Evolutionary conservation across 2,113 vertebrate genomes (phyloP), one percentile per base, ranked within the genome.

Genomic region (Lichenostomus cassidix): DNA sequence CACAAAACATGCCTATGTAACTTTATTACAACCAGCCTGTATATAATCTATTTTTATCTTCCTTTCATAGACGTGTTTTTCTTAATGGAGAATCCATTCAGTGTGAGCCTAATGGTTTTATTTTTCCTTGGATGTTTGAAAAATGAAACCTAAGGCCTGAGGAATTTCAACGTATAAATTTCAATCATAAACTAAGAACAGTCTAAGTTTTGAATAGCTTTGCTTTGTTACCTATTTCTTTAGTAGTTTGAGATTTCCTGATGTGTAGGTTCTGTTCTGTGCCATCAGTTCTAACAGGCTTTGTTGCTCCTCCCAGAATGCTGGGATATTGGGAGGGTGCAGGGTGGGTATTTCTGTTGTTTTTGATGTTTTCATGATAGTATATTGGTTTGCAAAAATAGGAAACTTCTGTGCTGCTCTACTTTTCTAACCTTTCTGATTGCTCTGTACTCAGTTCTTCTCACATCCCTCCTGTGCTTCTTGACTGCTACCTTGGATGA

Each of bases 391-490:
- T 95, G 65, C 28, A 91, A 46, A 64, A 56, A 37, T 0, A 63
- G 28, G 29, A 17, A 71, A 52, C 31, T 75, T 44, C 17, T 53
- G 33, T 82, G 28, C 74, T 71, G 44, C 41, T 94, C 15, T 23
- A 7, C 68, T 87, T 84, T 87, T 55, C 70, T 91, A 91, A 94
- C 73, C 23, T 90, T 85, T 92, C 70, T 85, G 41, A 56, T 95
- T 89, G 78, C 67, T 96, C 49, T 85, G 35, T 87, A 79, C 78
- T 92, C 69, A 78, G 83, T 89, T 94, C 74, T 88, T 76, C 92
- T 89, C 65, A 84, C 68, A 60, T 47, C 41, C 39, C 21, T 73
- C 12, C 55, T 82, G n/a, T 92, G 65, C 83, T 90, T 53, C 70
- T 42, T 82, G 89, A 37, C 91, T 92, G 58, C 74, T 24, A 1